A percentile compares a stretch with the other conserved stretches of the same genome.
Conservation (phyloP, 2,888 invertebrate species). For the Cantharis flavilabris region DNA sequence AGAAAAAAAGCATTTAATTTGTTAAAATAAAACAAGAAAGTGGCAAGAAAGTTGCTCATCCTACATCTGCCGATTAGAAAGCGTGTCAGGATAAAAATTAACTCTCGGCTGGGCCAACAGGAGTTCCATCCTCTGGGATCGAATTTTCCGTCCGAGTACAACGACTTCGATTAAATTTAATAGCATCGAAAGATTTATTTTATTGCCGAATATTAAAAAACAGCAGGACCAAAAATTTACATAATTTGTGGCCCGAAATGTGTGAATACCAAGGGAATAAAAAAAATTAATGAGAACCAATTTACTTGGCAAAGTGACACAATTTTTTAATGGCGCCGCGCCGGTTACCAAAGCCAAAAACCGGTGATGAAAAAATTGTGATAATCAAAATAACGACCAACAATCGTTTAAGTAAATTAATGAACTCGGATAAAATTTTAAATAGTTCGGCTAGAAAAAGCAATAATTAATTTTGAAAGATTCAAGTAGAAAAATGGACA, state of each 20-base stretch:
- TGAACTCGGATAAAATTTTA: background rate
- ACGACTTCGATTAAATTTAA: background rate
- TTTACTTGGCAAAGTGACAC: background rate
- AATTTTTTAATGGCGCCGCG: background rate
- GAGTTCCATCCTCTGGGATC: background rate
- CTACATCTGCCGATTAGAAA: background rate
- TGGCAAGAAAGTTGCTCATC: background rate
- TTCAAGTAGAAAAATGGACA: background rate
- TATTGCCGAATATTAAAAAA: background rate
- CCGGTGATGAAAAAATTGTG: background rate
- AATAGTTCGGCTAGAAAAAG: background rate
- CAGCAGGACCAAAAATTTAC: background rate
- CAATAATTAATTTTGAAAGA: background rate
- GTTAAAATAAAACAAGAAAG: background rate
- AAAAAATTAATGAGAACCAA: background rate
- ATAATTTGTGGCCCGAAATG: background rate
- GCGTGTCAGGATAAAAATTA: background rate
- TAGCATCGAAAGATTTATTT: background rate
- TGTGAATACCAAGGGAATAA: background rate
- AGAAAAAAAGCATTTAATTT: background rate
- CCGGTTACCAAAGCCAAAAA: background rate
- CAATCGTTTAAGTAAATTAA: background rate
- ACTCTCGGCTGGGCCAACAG: background rate
- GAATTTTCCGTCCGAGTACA: background rate
- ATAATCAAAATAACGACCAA: background rate